Percentiles rank a stretch among this genome's conserved stretches.
Evolutionary conservation across 1,140 invertebrate species (phyloP).

Genomic region (Drosophila dunni): DNA sequence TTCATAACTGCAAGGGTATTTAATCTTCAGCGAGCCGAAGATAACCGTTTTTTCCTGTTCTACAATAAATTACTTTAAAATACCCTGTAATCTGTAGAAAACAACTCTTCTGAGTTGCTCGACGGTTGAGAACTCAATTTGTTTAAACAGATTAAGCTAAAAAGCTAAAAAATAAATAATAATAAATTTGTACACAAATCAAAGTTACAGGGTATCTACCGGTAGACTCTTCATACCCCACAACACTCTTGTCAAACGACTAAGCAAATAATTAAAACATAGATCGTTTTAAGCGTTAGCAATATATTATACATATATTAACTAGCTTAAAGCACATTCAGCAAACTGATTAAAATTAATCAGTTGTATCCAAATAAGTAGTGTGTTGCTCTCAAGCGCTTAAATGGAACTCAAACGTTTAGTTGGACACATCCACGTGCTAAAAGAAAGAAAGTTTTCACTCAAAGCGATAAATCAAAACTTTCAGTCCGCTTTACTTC

Average conservation of each 20-base stretch:
- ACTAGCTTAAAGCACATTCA: background rate
- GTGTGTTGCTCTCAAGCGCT: background rate
- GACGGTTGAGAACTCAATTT: too few relatives aligned
- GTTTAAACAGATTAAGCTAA: too few relatives aligned
- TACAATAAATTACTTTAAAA: too few relatives aligned
- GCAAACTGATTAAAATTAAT: slow-evolving; percentile 10
- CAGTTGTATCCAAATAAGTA: background rate
- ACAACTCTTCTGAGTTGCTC: too few relatives aligned
- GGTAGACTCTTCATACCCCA: too few relatives aligned
- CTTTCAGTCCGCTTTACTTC: background rate
- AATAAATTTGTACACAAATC: too few relatives aligned
- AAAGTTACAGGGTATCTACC: background rate
- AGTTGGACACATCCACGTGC: background rate
- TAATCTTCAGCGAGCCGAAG: too few relatives aligned
- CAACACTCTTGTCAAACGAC: background rate
- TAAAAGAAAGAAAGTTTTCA: slow-evolving; percentile 3
- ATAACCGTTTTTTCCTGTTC: too few relatives aligned
- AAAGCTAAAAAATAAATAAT: too few relatives aligned
- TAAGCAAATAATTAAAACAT: background rate
- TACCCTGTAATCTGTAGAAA: too few relatives aligned
- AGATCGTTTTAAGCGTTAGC: background rate
- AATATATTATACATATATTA: background rate
- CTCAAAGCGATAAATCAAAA: background rate
- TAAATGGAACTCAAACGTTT: background rate
- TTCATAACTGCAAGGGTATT: too few relatives aligned